Percentiles rank a stretch among this genome's conserved stretches.
Evolutionary conservation across 2,888 invertebrate species (phyloP).

Genomic region (Nomada fucata): DNA sequence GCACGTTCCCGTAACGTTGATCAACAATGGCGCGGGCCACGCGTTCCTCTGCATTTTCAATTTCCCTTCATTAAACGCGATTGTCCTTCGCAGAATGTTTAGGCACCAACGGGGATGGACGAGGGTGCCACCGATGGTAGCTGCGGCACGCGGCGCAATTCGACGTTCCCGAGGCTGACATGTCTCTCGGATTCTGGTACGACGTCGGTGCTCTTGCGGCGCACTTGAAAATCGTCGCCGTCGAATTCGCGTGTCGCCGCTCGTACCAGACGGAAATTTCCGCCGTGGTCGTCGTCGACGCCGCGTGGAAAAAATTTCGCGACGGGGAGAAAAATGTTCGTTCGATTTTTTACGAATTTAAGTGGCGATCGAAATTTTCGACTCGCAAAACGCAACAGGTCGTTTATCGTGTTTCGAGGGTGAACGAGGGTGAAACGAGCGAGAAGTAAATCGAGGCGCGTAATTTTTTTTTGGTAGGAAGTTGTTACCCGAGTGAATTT

Average conservation of each 20-base stretch:
- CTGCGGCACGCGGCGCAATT: conserved; percentile 60
- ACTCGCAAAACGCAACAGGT: no score
- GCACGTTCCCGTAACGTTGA: conserved; percentile 36
- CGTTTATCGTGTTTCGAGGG: no score
- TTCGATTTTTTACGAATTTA: no score
- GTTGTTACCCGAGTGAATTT: no score
- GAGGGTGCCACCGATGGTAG: conserved; percentile 47
- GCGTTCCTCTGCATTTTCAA: conserved; percentile 65
- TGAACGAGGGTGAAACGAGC: no score
- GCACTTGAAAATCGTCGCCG: conserved; percentile 54
- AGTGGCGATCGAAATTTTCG: no score
- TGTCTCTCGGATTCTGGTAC: conserved; percentile 68
- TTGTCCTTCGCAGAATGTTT: conserved; percentile 67
- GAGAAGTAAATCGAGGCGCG: no score
- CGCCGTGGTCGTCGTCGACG: no score
- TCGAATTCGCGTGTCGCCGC: conserved; percentile 29
- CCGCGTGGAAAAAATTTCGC: no score
- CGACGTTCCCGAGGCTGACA: conserved; percentile 56
- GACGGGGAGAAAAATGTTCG: no score
- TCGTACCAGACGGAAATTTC: not conserved
- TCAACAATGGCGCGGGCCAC: conserved; percentile 31
- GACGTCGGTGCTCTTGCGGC: conserved; percentile 58
- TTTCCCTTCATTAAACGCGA: conserved; percentile 67
- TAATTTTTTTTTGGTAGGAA: no score
- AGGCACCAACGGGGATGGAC: conserved; percentile 41